Evolutionary conservation across 1,140 invertebrate genomes (phyloP), one percentile per base, ranked within the genome.

Genomic region (Diuraphis noxia): DNA sequence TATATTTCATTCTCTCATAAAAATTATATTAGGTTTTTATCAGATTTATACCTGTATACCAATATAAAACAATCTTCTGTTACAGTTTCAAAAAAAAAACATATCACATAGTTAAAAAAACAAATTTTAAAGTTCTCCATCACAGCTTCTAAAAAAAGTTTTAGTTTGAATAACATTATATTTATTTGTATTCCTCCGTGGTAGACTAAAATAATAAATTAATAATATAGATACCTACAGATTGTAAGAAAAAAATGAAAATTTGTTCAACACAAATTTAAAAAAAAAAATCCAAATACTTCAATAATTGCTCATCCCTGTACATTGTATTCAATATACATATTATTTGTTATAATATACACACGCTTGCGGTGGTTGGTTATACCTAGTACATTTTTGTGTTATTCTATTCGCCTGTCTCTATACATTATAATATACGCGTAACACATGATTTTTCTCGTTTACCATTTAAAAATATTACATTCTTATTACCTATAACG

Each of bases 321-420:
- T 63, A n/a, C 19, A 41, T 52, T 30, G 0, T 23, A 86, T 49
- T 49, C 30, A 19, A 3, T 36, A 49, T 52, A 36, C 17, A 72
- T 34, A n/a, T 72, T n/a, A 40, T 25, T n/a, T 19, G 30, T 49
- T 72, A 34, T 72, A 72, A 40, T 41, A 88, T 36, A 56, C 49
- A 88, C 49, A 72, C 40, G 88, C 88, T 91, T 91, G 34, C 43
- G 89, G 89, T 91, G 89, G 89, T 91, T 52, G 89, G 88, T 77
- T 79, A 72, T 72, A n/a, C 30, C 25, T 72, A 34, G 43, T 85
- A 49, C 19, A 85, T 25, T 38, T n/a, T 79, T 79, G 72, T 38
- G 38, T 25, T n/a, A n/a, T n/a, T 38, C 38, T 81, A 19, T 81
- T 81, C 79, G 79, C 79, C 79, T 40, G 79, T 81, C 23, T 81